A percentile compares a stretch with the other conserved stretches of the same genome.
phyloP scores from a whole-genome alignment of 2,113 vertebrate species.

The Mungos mungo region DNA sequence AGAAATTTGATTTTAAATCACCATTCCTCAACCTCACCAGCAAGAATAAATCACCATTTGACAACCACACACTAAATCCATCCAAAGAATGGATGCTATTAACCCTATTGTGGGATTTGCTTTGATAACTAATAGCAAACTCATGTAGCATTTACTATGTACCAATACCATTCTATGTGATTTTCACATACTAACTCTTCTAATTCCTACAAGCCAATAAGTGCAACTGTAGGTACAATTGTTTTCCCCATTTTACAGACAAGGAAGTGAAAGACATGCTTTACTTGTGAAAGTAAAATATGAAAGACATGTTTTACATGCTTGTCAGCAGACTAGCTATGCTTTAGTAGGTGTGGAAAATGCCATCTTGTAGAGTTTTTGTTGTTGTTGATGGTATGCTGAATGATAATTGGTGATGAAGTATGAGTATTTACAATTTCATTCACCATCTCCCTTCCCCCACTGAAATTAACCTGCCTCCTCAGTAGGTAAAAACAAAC shows the following conservation, averaged over 20 bases:
- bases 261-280: not conserved
- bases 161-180: not conserved
- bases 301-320: not conserved
- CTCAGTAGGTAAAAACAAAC: not conserved
- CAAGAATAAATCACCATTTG: constrained; percentile 38
- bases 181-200: not conserved
- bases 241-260: not conserved
- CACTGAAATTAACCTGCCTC: constrained; percentile 3
- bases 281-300: no score
- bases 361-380: not conserved
- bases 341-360: not conserved
- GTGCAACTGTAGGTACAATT: not conserved
- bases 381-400: not conserved
- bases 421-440: not conserved
- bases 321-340: not conserved
- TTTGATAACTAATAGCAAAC: constrained; percentile 19
- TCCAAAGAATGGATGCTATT: not conserved
- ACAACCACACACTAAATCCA: not conserved
- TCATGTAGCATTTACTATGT: not conserved
- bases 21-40: not conserved
- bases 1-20: constrained; percentile 48
- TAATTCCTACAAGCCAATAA: not conserved
- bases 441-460: not conserved
- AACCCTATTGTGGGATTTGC: constrained; percentile 9
- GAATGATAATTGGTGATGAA: not conserved